Conservation (phyloP, 2,888 invertebrate species). For the Chrysopilus asiliformis region DNA sequence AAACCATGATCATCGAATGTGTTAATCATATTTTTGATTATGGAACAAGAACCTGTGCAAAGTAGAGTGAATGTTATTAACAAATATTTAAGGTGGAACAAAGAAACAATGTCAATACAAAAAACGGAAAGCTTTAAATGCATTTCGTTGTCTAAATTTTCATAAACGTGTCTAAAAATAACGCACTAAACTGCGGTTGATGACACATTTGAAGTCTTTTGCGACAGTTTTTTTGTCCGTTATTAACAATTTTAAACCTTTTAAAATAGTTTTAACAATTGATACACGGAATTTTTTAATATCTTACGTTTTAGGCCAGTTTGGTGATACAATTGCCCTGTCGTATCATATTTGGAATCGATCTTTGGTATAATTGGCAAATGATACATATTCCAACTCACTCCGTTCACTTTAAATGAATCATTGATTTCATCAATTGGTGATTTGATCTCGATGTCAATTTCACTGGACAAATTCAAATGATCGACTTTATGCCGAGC, state of each 20-base stretch:
- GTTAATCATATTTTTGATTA: constrained; percentile 32
- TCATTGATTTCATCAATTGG: constrained; percentile 31
- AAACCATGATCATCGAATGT: constrained; percentile 33
- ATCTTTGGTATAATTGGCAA: constrained; percentile 32
- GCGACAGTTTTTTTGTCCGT: too few relatives aligned
- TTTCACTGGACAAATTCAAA: constrained; percentile 27
- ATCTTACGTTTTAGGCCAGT: constrained; percentile 29
- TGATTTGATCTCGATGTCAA: constrained; percentile 27
- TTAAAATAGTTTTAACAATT: too few relatives aligned
- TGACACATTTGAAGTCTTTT: too few relatives aligned
- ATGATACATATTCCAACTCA: constrained; percentile 31
- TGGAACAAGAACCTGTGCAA: constrained; percentile 29
- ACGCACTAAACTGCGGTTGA: too few relatives aligned
- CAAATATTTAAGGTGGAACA: background rate
- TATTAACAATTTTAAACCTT: too few relatives aligned
- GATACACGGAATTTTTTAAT: background rate
- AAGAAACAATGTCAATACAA: background rate
- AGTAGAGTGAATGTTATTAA: constrained; percentile 5
- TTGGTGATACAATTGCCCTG: constrained; percentile 30
- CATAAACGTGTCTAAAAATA: too few relatives aligned
- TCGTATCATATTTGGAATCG: constrained; percentile 33
- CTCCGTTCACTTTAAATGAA: constrained; percentile 29
- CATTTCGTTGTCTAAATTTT: too few relatives aligned
- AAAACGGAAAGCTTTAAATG: background rate
- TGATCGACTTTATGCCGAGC: constrained; percentile 28